phyloP scores from a whole-genome alignment of 2,113 vertebrate species.

The Desmodus rotundus region DNA sequence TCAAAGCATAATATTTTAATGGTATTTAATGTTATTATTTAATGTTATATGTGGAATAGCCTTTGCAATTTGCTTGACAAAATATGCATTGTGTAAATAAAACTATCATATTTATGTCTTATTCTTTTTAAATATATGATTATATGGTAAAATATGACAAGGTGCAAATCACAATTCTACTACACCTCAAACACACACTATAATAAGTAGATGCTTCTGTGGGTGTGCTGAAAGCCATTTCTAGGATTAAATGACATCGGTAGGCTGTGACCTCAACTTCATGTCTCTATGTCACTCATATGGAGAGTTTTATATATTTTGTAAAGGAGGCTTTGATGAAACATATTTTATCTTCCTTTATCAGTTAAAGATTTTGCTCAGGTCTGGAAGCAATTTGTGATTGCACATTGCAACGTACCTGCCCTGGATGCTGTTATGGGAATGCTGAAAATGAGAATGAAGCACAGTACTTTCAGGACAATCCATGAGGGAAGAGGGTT shows the following conservation, averaged over 20 bases:
- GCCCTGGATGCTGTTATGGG: slow-evolving; percentile 39
- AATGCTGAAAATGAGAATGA: slow-evolving; percentile 46
- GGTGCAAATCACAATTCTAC: background rate
- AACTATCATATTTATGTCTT: background rate
- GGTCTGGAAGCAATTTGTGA: slow-evolving; percentile 71
- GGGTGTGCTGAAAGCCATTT: background rate
- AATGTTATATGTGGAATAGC: background rate
- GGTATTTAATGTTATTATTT: background rate
- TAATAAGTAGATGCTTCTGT: background rate
- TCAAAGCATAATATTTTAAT: background rate
- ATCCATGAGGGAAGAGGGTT: background rate
- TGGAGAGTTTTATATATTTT: background rate
- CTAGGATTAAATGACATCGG: background rate
- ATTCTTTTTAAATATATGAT: background rate
- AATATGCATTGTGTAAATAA: background rate
- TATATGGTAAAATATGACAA: background rate
- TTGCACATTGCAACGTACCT: background rate
- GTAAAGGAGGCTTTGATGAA: slow-evolving; percentile 42
- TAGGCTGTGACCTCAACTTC: background rate
- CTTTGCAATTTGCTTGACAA: background rate
- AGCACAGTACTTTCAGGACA: slow-evolving; percentile 47
- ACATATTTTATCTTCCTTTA: slow-evolving; percentile 53
- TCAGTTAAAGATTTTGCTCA: slow-evolving; percentile 51
- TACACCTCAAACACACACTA: background rate
- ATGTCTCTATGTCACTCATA: background rate